Conservation (phyloP, 1,140 invertebrate species). For the Phocides pigmalion region DNA sequence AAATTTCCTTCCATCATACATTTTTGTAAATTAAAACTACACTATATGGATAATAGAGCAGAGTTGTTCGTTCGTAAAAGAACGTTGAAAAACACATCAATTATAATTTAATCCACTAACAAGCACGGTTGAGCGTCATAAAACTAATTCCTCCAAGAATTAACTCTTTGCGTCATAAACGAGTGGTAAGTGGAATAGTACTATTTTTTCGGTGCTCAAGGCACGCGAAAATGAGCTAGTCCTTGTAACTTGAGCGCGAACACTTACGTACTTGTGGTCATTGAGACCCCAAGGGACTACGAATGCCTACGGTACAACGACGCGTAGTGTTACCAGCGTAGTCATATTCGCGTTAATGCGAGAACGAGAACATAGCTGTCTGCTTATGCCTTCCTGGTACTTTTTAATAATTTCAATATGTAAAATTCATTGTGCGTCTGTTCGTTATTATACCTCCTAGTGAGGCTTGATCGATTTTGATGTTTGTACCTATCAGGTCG, state of each 20-base stretch:
- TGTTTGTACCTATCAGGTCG: too few species aligned
- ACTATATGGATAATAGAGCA: too few species aligned
- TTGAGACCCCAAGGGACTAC: conserved; percentile 29
- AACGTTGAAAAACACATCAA: too few species aligned
- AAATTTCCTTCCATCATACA: too few species aligned
- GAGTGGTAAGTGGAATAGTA: background rate
- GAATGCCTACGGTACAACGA: conserved; percentile 10
- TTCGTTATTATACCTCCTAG: background rate
- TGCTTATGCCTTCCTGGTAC: conserved; percentile 18
- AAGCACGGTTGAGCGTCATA: conserved; percentile 13
- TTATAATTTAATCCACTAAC: conserved; percentile 1
- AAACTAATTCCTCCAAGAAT: conserved; percentile 22
- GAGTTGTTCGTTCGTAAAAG: too few species aligned
- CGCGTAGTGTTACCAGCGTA: conserved; percentile 6
- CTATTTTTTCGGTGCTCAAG: conserved; percentile 25
- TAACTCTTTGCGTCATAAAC: conserved; percentile 11
- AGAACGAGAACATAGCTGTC: background rate
- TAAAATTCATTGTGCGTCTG: too few species aligned
- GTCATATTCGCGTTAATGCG: conserved; percentile 12
- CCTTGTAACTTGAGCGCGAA: conserved; percentile 33
- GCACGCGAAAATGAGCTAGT: conserved; percentile 31
- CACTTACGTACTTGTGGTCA: conserved; percentile 36
- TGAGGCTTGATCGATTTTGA: too few species aligned
- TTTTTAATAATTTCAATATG: conserved; percentile 1
- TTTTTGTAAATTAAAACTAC: too few species aligned